Evolutionary conservation across 2,888 invertebrate genomes (phyloP), one percentile per base, ranked within the genome.

Genomic region (Andricus quercusramuli): DNA sequence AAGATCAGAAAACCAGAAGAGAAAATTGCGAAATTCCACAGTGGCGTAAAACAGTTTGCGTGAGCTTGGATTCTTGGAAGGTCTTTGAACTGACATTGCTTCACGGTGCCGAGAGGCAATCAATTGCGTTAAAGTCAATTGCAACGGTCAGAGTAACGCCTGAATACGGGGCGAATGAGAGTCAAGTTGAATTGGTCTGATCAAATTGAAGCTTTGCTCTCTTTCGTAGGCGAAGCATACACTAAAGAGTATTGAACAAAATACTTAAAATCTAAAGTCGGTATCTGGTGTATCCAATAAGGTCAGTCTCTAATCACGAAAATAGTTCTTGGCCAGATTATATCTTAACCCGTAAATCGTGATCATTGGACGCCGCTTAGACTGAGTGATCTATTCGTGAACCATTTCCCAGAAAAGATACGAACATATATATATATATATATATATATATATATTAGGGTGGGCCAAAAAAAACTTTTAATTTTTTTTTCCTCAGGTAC

Each of bases 221-320:
- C 80, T 59, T 82, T 82, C 82, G 9, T 11, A 41, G 41, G 78
- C 37, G 37, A 65, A 17, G 80, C 77, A 78, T 78, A 77, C 82
- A 79, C 80, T 76, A 78, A 79, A 79, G 79, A 81, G 81, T 64
- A 82, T 82, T 82, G 79, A 70, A 22, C 44, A 70, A 79, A 80
- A 47, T 4, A 1, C 82, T 83, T 81, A 79, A 67, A 80, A 81
- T 82, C 80, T 70, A 79, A 79, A 78, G 78, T 66, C 77, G 78
- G 80, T 82, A 81, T 81, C 77, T 83, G 79, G 83, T 80, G 82
- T 82, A 78, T 77, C 79, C 44, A 78, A 78, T 78, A 81, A 79
- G 81, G 82, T 83, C 82, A 83, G 79, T 78, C 78, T 22, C 79
- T 78, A 80, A 82, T 83, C 83, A 78, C 79, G 78, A 41, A 66